Base-by-base conservation (phyloP, 2,797 vertebrate species). In the Fratercula arctica region DNA sequence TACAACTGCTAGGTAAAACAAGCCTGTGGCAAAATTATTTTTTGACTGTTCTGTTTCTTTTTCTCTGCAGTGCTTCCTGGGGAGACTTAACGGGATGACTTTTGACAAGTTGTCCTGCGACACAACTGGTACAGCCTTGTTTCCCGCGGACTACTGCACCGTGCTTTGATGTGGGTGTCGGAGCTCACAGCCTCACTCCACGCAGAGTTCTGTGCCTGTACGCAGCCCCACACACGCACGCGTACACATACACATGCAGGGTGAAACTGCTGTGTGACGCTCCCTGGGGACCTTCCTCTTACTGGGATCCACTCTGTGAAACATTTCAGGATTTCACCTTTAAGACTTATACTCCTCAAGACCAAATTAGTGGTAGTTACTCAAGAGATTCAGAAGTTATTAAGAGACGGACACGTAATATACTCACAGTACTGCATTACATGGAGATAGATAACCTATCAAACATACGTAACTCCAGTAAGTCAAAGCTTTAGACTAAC, bases 151-250 rank as follows among this genome's bases (percentile, higher is more conserved):
- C 11, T 6, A 23, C 26, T 33, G 33, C 41, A 48, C 37, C 59
- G 13, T 3, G 63, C 43, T 54, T 15, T 10, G 18, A 28, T 4
- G 45, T 31, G 26, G 0, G 1, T 0, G 21, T 43, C 1, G 2
- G 72, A 85, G 28, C 26, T 60, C 64, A 16, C 39, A 29, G 56
- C 17, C 54, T 45, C 8, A 1, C 14, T 51, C 43, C 7, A 2
- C 0, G 1, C 6, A 51, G 8, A 54, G n/a, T 48, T 59, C 6
- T 11, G 3, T 23, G n/a, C 12, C 13, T 16, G 18, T 16, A 9
- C 7, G 12, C 8, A n/a, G 3, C 18, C 7, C 8, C 2, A 1
- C 13, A 6, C 9, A 25, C 4, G 12, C 46, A 43, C 4, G 45
- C 6, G 18, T 4, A 41, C 5, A 48, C 24, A 39, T 0, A 24